phyloP scores from a whole-genome alignment of 30 jellyfish, hydroid and myxozoan genomes.

The Aurelia sp. region DNA sequence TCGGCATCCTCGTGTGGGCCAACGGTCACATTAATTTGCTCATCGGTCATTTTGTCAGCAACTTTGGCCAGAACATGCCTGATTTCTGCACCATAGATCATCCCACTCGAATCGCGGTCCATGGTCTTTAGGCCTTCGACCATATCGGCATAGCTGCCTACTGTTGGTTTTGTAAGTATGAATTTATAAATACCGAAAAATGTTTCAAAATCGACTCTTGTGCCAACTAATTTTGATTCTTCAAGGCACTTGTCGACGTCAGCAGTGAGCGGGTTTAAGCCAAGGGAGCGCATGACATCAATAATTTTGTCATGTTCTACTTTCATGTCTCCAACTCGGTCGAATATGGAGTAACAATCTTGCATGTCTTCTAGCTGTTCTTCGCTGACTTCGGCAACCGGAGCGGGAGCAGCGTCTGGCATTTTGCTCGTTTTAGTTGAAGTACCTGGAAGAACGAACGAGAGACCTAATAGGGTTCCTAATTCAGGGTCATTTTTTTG shows the following conservation, averaged over 20 bases:
- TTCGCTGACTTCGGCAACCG: conserved; percentile 60
- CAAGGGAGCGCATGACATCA: conserved; percentile 85
- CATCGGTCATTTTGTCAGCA: conserved; percentile 92
- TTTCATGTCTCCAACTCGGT: conserved; percentile 84
- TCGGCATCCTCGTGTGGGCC: conserved; percentile 77
- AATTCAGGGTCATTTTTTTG: too few species aligned
- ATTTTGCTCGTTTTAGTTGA: background rate
- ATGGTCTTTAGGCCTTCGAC: conserved; percentile 87
- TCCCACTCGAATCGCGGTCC: conserved; percentile 85
- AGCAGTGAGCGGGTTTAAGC: conserved; percentile 75
- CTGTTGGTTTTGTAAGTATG: conserved; percentile 62
- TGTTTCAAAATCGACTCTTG: conserved; percentile 83
- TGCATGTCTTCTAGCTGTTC: conserved; percentile 78
- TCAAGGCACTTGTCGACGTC: conserved; percentile 74
- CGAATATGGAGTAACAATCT: conserved; percentile 85
- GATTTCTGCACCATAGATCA: conserved; percentile 77
- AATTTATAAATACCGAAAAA: conserved; percentile 72
- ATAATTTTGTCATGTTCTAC: conserved; percentile 54
- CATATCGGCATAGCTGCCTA: conserved; percentile 91
- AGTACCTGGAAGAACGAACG: too few species aligned
- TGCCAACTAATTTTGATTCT: conserved; percentile 72
- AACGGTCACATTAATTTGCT: conserved; percentile 68
- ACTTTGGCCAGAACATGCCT: conserved; percentile 77
- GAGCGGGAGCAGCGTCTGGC: background rate
- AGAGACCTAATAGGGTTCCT: too few species aligned